phyloP scores from a whole-genome alignment of 1,140 invertebrate genomes.

The Drosophila equinoxialis region DNA sequence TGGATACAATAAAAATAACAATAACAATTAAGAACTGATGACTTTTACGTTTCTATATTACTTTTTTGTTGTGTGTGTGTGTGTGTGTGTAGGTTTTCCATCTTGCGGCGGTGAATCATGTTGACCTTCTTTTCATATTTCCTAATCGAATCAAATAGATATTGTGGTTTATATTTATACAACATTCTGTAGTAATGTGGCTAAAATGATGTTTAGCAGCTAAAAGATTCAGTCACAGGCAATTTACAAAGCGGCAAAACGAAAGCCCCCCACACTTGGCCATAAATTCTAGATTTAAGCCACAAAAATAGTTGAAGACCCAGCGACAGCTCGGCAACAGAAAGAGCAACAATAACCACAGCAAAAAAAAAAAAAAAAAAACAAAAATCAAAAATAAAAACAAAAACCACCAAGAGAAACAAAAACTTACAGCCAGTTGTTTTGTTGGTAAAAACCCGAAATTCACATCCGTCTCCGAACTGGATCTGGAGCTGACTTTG shows the following conservation, averaged over 20 bases:
- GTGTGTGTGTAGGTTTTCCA: conserved; percentile 32
- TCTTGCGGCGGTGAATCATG: conserved; percentile 43
- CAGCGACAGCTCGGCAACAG: conserved; percentile 24
- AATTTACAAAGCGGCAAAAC: conserved; percentile 46
- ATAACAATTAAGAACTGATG: conserved; percentile 54
- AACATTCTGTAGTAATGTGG: conserved; percentile 7
- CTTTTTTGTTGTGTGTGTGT: too few relatives aligned
- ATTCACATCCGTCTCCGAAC: conserved; percentile 57
- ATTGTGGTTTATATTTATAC: conserved; percentile 23
- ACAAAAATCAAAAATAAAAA: not conserved
- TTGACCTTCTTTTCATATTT: conserved; percentile 48
- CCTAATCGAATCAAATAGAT: conserved; percentile 30
- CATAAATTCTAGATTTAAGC: conserved; percentile 57
- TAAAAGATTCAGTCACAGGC: conserved; percentile 40
- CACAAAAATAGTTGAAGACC: conserved; percentile 22
- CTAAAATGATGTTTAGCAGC: conserved; percentile 18
- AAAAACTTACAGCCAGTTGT: conserved; percentile 19
- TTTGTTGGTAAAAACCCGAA: conserved; percentile 52
- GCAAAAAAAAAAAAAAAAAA: not conserved
- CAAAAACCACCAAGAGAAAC: not conserved
- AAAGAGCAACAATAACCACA: conserved; percentile 14
- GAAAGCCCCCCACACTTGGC: conserved; percentile 35
- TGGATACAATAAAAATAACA: conserved; percentile 30
- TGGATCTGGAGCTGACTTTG: conserved; percentile 17
- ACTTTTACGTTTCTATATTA: conserved; percentile 35